Evolutionary conservation across 2,888 invertebrate genomes (phyloP).

Genomic region (Campoletis raptor): DNA sequence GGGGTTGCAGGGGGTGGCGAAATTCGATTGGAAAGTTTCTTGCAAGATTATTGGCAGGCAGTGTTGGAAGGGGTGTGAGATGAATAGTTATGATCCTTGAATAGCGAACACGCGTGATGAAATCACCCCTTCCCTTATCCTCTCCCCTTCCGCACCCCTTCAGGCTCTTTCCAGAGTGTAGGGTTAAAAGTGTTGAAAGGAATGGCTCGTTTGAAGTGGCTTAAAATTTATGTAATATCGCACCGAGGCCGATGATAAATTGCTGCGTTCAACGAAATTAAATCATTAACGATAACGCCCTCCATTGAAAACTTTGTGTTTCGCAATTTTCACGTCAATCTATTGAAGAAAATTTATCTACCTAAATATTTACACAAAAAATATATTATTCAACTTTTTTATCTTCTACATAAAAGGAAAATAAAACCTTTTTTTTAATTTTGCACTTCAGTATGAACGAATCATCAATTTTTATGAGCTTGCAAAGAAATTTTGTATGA

Average conservation of each 20-base stretch:
- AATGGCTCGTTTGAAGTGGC: background rate
- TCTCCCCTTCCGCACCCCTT: background rate
- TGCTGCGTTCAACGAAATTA: slow-evolving; percentile 7
- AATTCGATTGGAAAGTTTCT: slow-evolving; percentile 74
- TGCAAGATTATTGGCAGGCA: slow-evolving; percentile 48
- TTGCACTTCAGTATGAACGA: too few relatives aligned
- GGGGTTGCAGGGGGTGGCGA: background rate
- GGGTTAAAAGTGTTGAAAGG: slow-evolving; percentile 15
- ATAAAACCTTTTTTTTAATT: background rate
- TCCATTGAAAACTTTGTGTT: background rate
- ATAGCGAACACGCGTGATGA: slow-evolving; percentile 39
- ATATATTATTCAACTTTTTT: too few relatives aligned
- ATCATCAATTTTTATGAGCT: too few relatives aligned
- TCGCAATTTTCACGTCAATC: slow-evolving; percentile 5
- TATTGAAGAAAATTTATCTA: background rate
- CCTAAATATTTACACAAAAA: background rate
- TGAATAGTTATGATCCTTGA: slow-evolving; percentile 33
- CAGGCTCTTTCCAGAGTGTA: background rate
- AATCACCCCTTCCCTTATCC: background rate
- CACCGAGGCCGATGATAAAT: slow-evolving; percentile 42
- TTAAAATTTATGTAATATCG: slow-evolving; percentile 29
- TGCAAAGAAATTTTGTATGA: too few relatives aligned
- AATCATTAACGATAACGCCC: slow-evolving; percentile 9
- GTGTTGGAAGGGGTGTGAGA: background rate
- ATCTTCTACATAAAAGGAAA: background rate